A percentile compares a stretch with the other conserved stretches of the same genome.
phyloP scores from a whole-genome alignment of 2,797 vertebrate species.

The Trematomus bernacchii region DNA sequence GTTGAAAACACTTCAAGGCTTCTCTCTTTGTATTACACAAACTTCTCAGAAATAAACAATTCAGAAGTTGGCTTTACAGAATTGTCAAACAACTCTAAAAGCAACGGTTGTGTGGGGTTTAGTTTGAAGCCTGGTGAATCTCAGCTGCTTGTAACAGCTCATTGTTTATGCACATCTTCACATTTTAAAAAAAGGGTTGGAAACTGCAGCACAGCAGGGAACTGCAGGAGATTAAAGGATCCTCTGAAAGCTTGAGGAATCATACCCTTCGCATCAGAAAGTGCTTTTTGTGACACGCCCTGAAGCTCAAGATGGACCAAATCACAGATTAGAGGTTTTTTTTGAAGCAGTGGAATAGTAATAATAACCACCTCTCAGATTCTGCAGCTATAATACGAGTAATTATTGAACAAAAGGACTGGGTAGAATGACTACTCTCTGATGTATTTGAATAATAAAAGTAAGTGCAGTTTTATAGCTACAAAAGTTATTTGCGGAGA shows the following conservation, averaged over 20 bases:
- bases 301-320: slow-evolving; percentile 8
- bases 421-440: not conserved
- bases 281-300: slow-evolving; percentile 3
- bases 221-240: slow-evolving; percentile 17
- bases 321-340: not conserved
- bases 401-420: not conserved
- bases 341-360: not conserved
- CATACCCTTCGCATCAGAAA: not conserved
- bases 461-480: not conserved
- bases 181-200: slow-evolving; percentile 15
- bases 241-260: not conserved
- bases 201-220: not conserved
- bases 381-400: not conserved
- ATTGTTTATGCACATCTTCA: not conserved
- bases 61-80: not conserved
- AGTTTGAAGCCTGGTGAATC: not conserved
- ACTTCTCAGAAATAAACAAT: slow-evolving; percentile 13
- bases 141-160: not conserved
- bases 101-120: not conserved
- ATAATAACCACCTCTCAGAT: not conserved
- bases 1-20: slow-evolving; percentile 6
- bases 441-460: not conserved
- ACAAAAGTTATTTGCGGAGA: not conserved
- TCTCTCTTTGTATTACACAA: not conserved
- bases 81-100: slow-evolving; percentile 3